Base-by-base conservation (phyloP, 2,888 invertebrate species). In the Eumacrocentrus americanus region DNA sequence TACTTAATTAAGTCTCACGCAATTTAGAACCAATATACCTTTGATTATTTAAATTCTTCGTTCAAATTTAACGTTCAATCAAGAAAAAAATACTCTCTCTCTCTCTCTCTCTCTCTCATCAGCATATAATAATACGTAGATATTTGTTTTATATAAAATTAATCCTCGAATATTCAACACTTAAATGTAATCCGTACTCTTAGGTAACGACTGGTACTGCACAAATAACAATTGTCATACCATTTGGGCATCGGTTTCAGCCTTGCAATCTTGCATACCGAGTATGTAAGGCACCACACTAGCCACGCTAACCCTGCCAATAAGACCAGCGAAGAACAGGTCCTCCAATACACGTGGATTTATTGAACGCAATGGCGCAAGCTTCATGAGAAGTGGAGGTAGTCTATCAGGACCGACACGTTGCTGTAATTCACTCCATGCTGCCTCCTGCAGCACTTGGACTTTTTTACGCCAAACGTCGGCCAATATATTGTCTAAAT, bases 251-350 rank as follows among this genome's bases (percentile, higher is more conserved):
- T 80, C 80, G 38, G 77, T 71, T 70, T 80, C 80, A 62, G 75
- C 69, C 72, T 80, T 80, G 64, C 76, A 78, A 70, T 80, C 80
- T 71, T 77, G 78, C 80, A 80, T 80, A 63, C 75, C 90, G 69
- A 98, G 85, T 76, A 98, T 91, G 73, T 91, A 95, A 23, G 97
- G 97, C 81, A 98, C 92, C 70, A 98, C 92, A 76, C 92, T 94
- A 76, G 98, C 95, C 62, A 98, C 95, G 82, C 95, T 94, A 71
- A 98, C 92, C 80, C 91, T 92, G 3, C 95, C 96, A 48, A 95
- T 89, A 63, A 96, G 87, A 52, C 92, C 94, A 2, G 94, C 90
- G 77, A 97, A 96, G 84, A 96, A 96, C 56, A 96, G 85, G 76
- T 96, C 95, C 81, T 96, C 96, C 55, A 96, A 84, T 63, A 92